Percentiles rank a stretch among this genome's conserved stretches.
phyloP scores from a whole-genome alignment of 2,113 vertebrate genomes.

The Pristiophorus japonicus region DNA sequence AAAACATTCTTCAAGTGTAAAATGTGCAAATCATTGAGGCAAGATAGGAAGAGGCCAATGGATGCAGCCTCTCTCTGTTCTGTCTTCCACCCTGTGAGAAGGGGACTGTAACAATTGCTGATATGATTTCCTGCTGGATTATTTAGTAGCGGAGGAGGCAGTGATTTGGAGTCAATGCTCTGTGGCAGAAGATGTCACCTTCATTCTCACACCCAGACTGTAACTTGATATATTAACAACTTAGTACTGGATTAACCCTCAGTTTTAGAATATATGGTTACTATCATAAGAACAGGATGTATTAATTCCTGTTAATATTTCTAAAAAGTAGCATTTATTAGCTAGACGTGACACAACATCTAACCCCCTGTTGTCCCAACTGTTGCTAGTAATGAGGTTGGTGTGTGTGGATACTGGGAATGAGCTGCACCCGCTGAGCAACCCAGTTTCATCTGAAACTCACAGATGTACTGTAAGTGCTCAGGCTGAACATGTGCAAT shows the following conservation, averaged over 20 bases:
- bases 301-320: neutral
- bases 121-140: neutral
- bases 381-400: neutral
- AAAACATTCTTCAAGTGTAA: neutral
- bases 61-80: neutral
- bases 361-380: neutral
- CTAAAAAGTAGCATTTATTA: neutral
- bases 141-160: neutral
- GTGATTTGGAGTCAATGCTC: neutral
- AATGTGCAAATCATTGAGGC: neutral
- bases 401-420: neutral
- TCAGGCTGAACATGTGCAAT: neutral
- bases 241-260: neutral
- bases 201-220: neutral
- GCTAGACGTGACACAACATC: neutral
- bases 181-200: neutral
- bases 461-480: neutral
- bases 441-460: neutral
- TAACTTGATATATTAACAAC: neutral
- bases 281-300: neutral
- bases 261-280: neutral
- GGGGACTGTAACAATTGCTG: neutral
- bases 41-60: neutral
- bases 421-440: neutral
- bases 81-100: neutral